Evolutionary conservation across 2,888 invertebrate species (phyloP).

Genomic region (Lucinisca nassula): DNA sequence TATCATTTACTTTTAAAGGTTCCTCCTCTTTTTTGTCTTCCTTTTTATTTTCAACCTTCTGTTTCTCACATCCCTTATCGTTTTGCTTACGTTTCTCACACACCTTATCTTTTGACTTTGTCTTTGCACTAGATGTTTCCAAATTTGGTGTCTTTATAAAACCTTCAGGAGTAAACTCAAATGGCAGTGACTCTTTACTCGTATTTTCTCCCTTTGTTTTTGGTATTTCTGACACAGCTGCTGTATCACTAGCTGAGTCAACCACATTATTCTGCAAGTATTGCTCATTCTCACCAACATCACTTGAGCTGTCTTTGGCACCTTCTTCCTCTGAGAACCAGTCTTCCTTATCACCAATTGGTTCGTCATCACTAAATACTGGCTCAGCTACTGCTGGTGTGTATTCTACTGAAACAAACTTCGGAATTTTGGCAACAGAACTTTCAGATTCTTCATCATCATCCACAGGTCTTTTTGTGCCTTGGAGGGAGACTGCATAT

Average conservation of each 20-base stretch:
- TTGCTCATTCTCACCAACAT: neutral
- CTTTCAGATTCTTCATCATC: conserved; percentile 48
- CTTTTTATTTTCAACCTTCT: conserved; percentile 1
- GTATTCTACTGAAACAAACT: conserved; percentile 65
- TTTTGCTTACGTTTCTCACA: conserved; percentile 2
- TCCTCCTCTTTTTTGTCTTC: neutral
- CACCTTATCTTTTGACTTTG: conserved; percentile 6
- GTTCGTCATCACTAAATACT: conserved; percentile 73
- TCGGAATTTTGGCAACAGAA: conserved; percentile 61
- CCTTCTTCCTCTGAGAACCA: conserved; percentile 60
- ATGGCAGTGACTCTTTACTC: conserved; percentile 31
- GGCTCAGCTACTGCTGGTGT: conserved; percentile 63
- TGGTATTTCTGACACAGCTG: neutral
- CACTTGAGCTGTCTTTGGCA: conserved; percentile 58
- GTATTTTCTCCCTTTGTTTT: neutral
- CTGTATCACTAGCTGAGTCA: neutral
- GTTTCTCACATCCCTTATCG: conserved; percentile 89
- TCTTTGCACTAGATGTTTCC: conserved; percentile 35
- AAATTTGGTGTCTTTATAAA: conserved; percentile 30
- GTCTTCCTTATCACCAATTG: conserved; percentile 45
- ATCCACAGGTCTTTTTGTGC: conserved; percentile 58
- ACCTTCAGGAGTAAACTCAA: conserved; percentile 68
- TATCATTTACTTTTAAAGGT: neutral
- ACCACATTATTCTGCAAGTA: neutral
- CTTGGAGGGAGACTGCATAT: conserved; percentile 55